Conservation (phyloP, 2,113 vertebrate species). For the Laticauda laticaudata region DNA sequence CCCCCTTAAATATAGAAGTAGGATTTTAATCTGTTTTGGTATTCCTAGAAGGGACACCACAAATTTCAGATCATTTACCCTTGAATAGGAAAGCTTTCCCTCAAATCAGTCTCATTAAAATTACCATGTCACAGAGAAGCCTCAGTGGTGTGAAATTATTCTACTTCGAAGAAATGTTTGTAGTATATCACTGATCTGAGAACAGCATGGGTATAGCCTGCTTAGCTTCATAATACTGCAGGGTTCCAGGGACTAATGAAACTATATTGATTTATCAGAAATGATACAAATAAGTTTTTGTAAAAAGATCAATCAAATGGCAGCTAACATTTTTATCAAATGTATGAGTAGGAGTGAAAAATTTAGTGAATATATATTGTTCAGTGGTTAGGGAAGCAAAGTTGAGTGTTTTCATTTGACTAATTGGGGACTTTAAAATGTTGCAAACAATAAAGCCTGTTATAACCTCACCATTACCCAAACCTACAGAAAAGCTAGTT, state of each 20-base stretch:
- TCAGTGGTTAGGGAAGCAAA: slow-evolving; percentile 8
- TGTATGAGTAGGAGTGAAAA: not conserved
- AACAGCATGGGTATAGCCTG: slow-evolving; percentile 3
- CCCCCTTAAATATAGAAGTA: not conserved
- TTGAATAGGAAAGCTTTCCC: not conserved
- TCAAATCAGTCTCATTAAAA: not conserved
- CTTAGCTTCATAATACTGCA: slow-evolving; percentile 28
- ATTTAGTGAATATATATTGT: slow-evolving; percentile 9
- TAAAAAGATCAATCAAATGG: not conserved
- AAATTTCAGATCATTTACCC: not conserved
- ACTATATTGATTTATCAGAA: slow-evolving; percentile 20
- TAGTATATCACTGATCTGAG: not conserved
- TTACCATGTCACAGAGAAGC: not conserved
- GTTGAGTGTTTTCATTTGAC: not conserved
- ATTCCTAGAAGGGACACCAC: not conserved
- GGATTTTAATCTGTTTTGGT: not conserved
- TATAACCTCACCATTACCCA: not conserved
- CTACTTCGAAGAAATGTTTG: not conserved
- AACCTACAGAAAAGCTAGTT: not conserved
- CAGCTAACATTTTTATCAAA: not conserved
- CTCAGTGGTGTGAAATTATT: not conserved
- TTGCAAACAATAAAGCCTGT: not conserved
- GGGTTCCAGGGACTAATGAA: slow-evolving; percentile 10
- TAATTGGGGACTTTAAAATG: not conserved
- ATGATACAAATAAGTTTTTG: not conserved